Conservation (phyloP, 2,888 invertebrate genomes). For the Thysanoteuthis rhombus region DNA sequence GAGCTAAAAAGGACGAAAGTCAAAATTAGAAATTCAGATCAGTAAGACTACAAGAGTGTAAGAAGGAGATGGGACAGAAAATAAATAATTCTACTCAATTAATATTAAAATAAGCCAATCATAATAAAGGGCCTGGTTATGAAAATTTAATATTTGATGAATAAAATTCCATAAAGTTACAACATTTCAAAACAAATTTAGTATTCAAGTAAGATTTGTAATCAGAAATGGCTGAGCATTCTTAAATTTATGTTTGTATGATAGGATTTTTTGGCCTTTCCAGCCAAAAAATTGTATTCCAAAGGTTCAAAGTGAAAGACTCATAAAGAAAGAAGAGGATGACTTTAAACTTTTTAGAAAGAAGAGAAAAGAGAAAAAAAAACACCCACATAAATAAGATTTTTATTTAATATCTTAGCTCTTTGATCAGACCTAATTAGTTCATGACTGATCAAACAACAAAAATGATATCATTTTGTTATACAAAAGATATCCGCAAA, state of each 20-base stretch:
- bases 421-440: conserved; percentile 12
- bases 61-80: no score
- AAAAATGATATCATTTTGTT: conserved; percentile 12
- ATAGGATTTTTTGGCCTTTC: background rate
- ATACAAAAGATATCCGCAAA: background rate
- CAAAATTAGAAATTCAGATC: no score
- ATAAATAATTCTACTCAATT: no score
- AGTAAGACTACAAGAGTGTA: no score
- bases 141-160: no score
- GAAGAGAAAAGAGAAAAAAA: background rate
- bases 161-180: no score
- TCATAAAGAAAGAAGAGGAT: background rate
- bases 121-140: no score
- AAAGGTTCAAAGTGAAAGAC: background rate
- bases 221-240: background rate
- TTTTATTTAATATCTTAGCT: background rate
- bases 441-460: conserved; percentile 12
- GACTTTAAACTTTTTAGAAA: background rate
- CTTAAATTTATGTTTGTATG: background rate
- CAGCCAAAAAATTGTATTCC: background rate
- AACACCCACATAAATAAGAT: background rate
- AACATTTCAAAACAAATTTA: no score
- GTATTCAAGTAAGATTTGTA: no score
- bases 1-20: no score
- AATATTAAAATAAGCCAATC: no score